phyloP scores from a whole-genome alignment of 2,113 vertebrate genomes.

The Bothrops jararaca region DNA sequence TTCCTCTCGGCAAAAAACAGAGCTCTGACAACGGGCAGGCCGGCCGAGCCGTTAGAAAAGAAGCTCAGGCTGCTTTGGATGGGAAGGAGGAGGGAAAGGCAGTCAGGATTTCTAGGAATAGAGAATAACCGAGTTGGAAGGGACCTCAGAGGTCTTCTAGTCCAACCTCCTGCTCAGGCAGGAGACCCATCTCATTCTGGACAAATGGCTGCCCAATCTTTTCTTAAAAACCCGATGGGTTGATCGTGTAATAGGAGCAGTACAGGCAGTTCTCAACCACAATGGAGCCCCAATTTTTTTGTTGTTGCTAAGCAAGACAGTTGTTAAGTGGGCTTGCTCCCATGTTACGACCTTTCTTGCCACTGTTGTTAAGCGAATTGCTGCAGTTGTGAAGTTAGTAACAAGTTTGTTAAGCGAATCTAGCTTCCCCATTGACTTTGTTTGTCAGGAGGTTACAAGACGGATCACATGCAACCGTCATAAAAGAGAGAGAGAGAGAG shows the following conservation, averaged over 20 bases:
- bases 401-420: not conserved
- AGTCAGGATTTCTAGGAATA: not conserved
- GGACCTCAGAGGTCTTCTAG: not conserved
- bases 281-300: no score
- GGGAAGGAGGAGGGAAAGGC: not conserved
- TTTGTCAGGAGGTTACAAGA: not conserved
- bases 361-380: not conserved
- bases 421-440: not conserved
- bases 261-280: no score
- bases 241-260: no score
- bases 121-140: not conserved
- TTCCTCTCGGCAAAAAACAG: conserved; percentile 64
- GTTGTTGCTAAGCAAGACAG: no score
- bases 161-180: not conserved
- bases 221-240: no score
- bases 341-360: no score
- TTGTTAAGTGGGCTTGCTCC: no score
- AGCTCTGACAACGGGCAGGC: conserved; percentile 18
- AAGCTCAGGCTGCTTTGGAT: fast-evolving
- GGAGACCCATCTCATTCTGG: not conserved
- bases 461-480: not conserved
- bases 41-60: not conserved
- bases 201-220: no score
- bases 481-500: not conserved
- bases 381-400: not conserved